phyloP scores from a whole-genome alignment of 2,113 vertebrate species.

The Artemisiospiza belli region DNA sequence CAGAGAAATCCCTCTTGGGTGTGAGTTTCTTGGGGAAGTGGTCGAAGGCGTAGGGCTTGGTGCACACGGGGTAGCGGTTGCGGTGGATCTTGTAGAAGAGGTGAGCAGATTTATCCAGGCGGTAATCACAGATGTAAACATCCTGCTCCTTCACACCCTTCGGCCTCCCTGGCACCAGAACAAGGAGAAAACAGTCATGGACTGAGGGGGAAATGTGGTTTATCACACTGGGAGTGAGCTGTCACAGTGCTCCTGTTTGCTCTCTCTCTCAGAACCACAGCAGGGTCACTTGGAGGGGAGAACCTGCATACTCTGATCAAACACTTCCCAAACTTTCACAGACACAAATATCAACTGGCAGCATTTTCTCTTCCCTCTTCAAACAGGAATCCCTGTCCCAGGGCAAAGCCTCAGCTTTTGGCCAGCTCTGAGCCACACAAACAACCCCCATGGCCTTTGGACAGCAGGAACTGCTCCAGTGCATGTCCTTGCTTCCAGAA shows the following conservation, averaged over 20 bases:
- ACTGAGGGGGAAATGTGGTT: not conserved
- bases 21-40: constrained; percentile 96
- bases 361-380: not conserved
- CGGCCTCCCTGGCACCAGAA: constrained; percentile 82
- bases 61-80: constrained; percentile 96
- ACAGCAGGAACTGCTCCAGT: not conserved
- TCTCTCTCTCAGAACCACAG: not conserved
- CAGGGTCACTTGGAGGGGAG: not conserved
- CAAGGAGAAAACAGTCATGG: not conserved
- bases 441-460: fast-evolving
- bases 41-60: constrained; percentile 96
- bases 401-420: too few relatives aligned
- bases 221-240: too few relatives aligned
- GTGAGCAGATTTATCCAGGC: constrained; percentile 96
- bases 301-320: not conserved
- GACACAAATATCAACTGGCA: not conserved
- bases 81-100: constrained; percentile 99
- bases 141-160: constrained; percentile 96
- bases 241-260: fast-evolving
- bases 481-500: not conserved
- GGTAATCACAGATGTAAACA: constrained; percentile 98
- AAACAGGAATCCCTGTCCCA: not conserved
- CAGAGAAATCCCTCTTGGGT: constrained; percentile 95
- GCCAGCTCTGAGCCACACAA: not conserved
- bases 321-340: not conserved